phyloP scores from a whole-genome alignment of 2,888 invertebrate genomes.

The Eristalinus sepulchralis region DNA sequence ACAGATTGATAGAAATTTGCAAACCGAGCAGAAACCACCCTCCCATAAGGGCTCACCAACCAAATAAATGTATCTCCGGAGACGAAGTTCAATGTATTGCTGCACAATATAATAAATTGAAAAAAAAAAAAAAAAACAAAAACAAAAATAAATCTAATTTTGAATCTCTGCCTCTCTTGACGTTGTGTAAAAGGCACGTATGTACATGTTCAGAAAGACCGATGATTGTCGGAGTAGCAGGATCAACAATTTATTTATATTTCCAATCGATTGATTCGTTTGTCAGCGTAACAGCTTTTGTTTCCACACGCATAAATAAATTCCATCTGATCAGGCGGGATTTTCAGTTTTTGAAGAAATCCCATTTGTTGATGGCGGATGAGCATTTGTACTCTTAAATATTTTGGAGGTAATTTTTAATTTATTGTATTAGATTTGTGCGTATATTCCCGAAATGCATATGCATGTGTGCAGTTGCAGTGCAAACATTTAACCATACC shows the following conservation, averaged over 20 bases:
- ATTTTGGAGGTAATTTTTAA: constrained; percentile 61
- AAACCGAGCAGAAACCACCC: not conserved
- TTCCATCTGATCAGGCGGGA: not conserved
- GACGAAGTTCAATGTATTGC: constrained; percentile 43
- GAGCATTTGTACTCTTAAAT: constrained; percentile 12
- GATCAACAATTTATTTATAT: constrained; percentile 59
- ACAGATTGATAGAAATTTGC: not conserved
- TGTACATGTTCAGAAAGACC: not conserved
- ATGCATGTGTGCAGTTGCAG: not conserved
- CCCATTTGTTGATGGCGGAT: constrained; percentile 5
- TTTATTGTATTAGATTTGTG: constrained; percentile 69
- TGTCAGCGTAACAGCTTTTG: constrained; percentile 31
- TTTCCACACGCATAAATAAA: not conserved
- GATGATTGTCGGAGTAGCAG: not conserved
- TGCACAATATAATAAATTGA: constrained; percentile 40
- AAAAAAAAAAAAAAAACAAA: no score
- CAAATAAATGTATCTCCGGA: not conserved
- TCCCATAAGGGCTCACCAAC: not conserved
- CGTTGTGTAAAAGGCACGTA: not conserved
- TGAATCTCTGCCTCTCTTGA: constrained; percentile 2
- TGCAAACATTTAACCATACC: constrained; percentile 31
- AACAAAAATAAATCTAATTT: constrained; percentile 39
- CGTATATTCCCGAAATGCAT: constrained; percentile 41
- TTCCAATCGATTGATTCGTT: constrained; percentile 71
- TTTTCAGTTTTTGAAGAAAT: not conserved